Conservation (phyloP, 2,797 vertebrate genomes). For the Lophius americanus region DNA sequence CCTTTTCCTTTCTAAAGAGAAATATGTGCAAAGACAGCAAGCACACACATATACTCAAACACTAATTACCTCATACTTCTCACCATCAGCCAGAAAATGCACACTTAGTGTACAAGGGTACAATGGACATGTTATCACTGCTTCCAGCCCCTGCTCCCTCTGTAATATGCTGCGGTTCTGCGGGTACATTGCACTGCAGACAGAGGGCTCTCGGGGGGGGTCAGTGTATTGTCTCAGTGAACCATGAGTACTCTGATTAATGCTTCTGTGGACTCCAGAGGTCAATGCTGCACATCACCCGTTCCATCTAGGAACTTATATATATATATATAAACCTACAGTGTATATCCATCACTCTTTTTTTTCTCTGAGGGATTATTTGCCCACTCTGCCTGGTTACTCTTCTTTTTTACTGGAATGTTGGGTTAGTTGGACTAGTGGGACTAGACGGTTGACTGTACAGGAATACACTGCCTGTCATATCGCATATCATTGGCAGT, state of each 20-base stretch:
- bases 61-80: conserved; percentile 73
- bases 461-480: conserved; percentile 65
- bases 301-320: conserved; percentile 63
- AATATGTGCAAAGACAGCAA: conserved; percentile 34
- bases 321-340: conserved; percentile 15
- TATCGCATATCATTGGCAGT: conserved; percentile 78
- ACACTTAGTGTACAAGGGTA: conserved; percentile 60
- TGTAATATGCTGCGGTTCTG: conserved; percentile 73
- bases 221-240: conserved; percentile 75
- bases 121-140: conserved; percentile 71
- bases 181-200: conserved; percentile 69
- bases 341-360: conserved; percentile 54
- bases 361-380: conserved; percentile 51
- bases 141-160: conserved; percentile 65
- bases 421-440: conserved; percentile 31
- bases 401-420: conserved; percentile 47
- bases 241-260: conserved; percentile 78
- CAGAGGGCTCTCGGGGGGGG: conserved; percentile 70
- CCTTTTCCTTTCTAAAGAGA: conserved; percentile 39
- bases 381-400: conserved; percentile 43
- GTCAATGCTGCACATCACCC: conserved; percentile 70
- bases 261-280: conserved; percentile 70
- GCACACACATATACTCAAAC: conserved; percentile 30
- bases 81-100: conserved; percentile 68
- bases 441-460: conserved; percentile 29